phyloP scores from a whole-genome alignment of 2,888 invertebrate species.

The Trachelus tabidus region DNA sequence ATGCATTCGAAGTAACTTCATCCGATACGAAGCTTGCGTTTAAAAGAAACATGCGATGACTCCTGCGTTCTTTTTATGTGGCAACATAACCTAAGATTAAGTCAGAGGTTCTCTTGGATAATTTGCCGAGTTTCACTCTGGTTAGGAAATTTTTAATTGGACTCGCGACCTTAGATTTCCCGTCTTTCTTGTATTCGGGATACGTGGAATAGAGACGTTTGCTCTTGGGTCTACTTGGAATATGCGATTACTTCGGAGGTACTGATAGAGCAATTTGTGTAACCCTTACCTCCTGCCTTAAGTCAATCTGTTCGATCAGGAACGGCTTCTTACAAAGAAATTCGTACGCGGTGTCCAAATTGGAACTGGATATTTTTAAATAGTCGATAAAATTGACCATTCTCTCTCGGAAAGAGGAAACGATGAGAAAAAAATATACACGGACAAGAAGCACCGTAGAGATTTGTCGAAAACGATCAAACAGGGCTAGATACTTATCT shows the following conservation, averaged over 20 bases:
- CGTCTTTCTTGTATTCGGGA: background rate
- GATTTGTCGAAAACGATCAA: slow-evolving; percentile 23
- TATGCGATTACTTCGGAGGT: background rate
- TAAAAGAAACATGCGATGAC: slow-evolving; percentile 47
- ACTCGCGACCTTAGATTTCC: background rate
- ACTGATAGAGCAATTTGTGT: background rate
- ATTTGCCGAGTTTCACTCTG: background rate
- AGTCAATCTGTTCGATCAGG: background rate
- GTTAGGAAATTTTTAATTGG: background rate
- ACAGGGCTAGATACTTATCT: slow-evolving; percentile 16
- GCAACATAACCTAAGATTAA: slow-evolving; percentile 24
- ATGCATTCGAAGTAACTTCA: slow-evolving; percentile 42
- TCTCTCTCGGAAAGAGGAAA: background rate
- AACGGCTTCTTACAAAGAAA: background rate
- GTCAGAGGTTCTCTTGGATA: background rate
- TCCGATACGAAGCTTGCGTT: slow-evolving; percentile 52
- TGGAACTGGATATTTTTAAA: background rate
- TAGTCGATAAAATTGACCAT: background rate
- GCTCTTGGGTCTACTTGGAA: background rate
- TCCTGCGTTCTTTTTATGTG: slow-evolving; percentile 43
- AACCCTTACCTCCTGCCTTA: background rate
- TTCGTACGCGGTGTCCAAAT: background rate
- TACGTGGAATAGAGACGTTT: background rate
- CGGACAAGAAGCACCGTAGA: slow-evolving; percentile 3
- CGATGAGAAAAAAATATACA: background rate